These are phyloP conservation scores for Varanus salvator DNA, from an alignment of 2,113 vertebrate genomes.

Conservation along the genomic window DNA sequence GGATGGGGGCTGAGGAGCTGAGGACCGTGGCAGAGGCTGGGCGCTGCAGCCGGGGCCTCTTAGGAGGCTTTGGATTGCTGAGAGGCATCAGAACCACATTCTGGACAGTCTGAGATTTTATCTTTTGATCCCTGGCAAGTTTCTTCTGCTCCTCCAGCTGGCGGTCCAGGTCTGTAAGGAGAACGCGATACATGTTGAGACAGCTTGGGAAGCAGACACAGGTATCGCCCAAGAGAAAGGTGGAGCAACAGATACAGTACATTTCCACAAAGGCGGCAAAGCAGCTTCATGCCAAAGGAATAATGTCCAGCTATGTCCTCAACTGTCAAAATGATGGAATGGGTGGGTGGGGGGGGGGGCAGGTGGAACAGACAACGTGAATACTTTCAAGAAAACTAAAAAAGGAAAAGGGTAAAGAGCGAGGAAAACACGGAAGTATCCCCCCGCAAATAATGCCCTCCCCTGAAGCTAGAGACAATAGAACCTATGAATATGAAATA, in stretches of 20 bases:
- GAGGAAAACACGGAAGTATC: neutral
- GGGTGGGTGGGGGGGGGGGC: too few species aligned
- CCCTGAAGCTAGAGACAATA: neutral
- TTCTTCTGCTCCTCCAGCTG: slow-evolving; percentile 95
- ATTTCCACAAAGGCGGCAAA: neutral
- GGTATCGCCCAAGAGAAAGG: neutral
- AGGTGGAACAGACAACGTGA: neutral
- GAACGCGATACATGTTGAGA: neutral
- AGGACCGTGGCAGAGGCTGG: slow-evolving; percentile 90
- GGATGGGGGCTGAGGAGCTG: slow-evolving; percentile 79
- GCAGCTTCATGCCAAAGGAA: neutral
- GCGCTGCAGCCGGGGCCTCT: slow-evolving; percentile 91
- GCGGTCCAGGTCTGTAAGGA: slow-evolving; percentile 85
- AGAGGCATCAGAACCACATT: slow-evolving; percentile 84
- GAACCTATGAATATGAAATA: neutral
- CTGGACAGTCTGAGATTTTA: slow-evolving; percentile 86
- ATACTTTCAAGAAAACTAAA: neutral
- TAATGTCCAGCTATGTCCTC: neutral
- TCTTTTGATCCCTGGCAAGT: slow-evolving; percentile 83
- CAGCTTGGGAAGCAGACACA: neutral
- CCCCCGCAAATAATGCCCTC: neutral
- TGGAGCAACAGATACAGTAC: neutral
- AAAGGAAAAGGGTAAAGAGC: neutral
- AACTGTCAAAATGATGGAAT: neutral
- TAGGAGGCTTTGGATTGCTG: slow-evolving; percentile 83